Evolutionary conservation across 1,140 invertebrate genomes (phyloP), one percentile per base, ranked within the genome.

Genomic region (Leptinotarsa lineolata): DNA sequence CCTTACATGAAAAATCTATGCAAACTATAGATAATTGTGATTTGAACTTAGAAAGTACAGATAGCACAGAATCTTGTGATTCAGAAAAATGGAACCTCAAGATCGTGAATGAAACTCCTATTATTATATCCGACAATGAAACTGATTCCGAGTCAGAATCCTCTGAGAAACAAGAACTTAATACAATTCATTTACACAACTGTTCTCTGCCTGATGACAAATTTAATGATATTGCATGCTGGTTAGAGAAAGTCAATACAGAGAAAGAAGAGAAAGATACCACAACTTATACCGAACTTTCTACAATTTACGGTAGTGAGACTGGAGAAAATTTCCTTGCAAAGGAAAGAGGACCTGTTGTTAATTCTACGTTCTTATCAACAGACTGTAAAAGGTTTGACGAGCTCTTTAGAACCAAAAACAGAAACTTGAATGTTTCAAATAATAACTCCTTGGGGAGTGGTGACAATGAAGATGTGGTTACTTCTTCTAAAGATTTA

Each of bases 311-410:
- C 63, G 74, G 70, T 69, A 74, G 76, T 54, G 54, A 77, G 44
- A 30, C 16, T 20, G 61, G 59, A 11, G 59, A 59, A 24, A 58
- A 70, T 66, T 73, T 67, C 64, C 68, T 69, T 45, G 65, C 65
- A 63, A 63, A 58, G n/a, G 12, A 21, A 76, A 39, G 39, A 70
- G 66, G 64, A 30, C 39, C 70, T 63, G 80, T 79, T 71, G 66
- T 72, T n/a, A 81, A 75, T 76, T 83, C 81, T 24, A 83, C 80
- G 64, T 74, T 77, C 67, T 44, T 75, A 18, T 58, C 76, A 24
- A 15, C 22, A 24, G 18, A 68, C 39, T 58, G 18, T 63, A 71
- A 72, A 20, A 73, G 76, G 54, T 83, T 83, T 80, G 79, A 83
- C 75, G 74, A 82, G 73, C 76, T 80, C 59, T 81, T 81, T 77